Evolutionary conservation across 2,888 invertebrate species (phyloP).

Genomic region (Lutraria lutraria): DNA sequence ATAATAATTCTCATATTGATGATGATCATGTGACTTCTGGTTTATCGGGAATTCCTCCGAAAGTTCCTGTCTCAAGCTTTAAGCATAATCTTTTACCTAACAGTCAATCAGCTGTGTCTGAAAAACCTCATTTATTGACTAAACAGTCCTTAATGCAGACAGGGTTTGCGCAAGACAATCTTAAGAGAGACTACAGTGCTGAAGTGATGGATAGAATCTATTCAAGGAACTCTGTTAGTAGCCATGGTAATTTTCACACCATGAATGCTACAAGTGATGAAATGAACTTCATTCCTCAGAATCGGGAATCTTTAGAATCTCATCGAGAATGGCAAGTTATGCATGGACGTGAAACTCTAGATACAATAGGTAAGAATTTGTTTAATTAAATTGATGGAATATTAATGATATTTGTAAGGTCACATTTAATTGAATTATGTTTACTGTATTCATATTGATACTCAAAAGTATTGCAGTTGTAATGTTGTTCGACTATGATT

Average conservation of each 20-base stretch:
- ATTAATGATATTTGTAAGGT: no score
- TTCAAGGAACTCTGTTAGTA: slow-evolving; percentile 21
- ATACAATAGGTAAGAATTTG: slow-evolving; percentile 30
- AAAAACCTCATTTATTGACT: slow-evolving; percentile 71
- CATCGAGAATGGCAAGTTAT: slow-evolving; percentile 24
- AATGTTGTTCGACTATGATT: no score
- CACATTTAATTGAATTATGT: no score
- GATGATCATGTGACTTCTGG: background rate
- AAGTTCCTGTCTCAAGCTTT: slow-evolving; percentile 65
- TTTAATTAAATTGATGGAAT: no score
- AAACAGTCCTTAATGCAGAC: slow-evolving; percentile 73
- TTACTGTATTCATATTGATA: no score
- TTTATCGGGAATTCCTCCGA: slow-evolving; percentile 33
- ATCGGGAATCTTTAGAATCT: slow-evolving; percentile 37
- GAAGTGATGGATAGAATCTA: slow-evolving; percentile 66
- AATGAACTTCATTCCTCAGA: background rate
- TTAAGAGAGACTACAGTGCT: slow-evolving; percentile 64
- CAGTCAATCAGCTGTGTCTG: slow-evolving; percentile 46
- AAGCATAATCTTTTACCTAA: slow-evolving; percentile 64
- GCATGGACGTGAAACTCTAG: slow-evolving; percentile 33
- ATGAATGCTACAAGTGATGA: slow-evolving; percentile 35
- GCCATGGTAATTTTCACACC: slow-evolving; percentile 30
- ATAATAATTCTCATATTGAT: background rate
- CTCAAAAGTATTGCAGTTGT: no score
- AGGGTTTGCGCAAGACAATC: slow-evolving; percentile 77